phyloP scores from a whole-genome alignment of 2,797 vertebrate genomes.

The Enteromius treurensis region DNA sequence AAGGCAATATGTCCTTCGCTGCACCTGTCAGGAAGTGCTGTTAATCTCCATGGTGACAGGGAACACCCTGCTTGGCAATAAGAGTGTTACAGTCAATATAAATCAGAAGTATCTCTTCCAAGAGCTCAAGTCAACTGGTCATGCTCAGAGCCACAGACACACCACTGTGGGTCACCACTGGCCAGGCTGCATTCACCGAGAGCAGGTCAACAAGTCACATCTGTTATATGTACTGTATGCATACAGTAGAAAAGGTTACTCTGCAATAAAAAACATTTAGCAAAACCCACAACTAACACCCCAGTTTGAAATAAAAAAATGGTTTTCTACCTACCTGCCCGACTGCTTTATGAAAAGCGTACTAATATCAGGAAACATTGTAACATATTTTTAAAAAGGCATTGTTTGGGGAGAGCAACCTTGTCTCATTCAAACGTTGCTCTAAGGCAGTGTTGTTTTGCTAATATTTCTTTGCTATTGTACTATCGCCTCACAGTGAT shows the following conservation, averaged over 20 bases:
- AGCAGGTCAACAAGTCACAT: not conserved
- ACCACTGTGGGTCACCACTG: constrained; percentile 37
- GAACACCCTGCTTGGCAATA: constrained; percentile 62
- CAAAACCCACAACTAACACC: not conserved
- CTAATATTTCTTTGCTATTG: not conserved
- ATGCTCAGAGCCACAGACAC: constrained; percentile 47
- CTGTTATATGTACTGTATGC: not conserved
- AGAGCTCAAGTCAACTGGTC: constrained; percentile 53
- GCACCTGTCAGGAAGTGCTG: constrained; percentile 74
- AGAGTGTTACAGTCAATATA: constrained; percentile 60
- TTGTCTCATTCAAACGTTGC: not conserved
- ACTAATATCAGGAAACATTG: not conserved
- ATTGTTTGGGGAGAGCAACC: not conserved
- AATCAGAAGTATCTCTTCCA: constrained; percentile 64
- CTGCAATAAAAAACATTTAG: not conserved
- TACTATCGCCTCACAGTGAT: not conserved
- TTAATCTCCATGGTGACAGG: constrained; percentile 76
- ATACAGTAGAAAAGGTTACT: not conserved
- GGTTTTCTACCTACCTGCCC: not conserved
- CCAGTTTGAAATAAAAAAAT: not conserved
- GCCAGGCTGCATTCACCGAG: constrained; percentile 32
- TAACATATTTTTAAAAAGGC: not conserved
- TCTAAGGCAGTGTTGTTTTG: not conserved
- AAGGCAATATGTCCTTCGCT: constrained; percentile 71
- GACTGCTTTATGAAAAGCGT: not conserved